A percentile compares a stretch with the other conserved stretches of the same genome.
phyloP scores from a whole-genome alignment of 1,140 invertebrate species.

The Eriosoma lanigerum region DNA sequence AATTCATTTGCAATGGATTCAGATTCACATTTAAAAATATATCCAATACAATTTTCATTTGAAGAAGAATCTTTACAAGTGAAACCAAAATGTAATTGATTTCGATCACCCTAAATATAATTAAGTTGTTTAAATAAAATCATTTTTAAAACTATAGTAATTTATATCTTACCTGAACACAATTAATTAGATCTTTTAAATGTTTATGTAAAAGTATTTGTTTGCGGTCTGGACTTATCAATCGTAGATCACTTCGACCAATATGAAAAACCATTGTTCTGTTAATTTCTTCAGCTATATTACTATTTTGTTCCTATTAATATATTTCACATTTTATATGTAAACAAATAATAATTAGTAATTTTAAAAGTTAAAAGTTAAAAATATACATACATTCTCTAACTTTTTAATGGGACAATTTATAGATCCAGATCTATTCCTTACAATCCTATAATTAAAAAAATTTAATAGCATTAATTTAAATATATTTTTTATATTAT shows the following conservation, averaged over 20 bases:
- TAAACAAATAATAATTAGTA: not conserved
- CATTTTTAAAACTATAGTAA: not conserved
- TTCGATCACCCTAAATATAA: conserved; percentile 67
- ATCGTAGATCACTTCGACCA: conserved; percentile 79
- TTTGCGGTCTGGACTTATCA: conserved; percentile 91
- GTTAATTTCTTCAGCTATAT: conserved; percentile 69
- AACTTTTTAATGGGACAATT: conserved; percentile 26
- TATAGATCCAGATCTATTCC: conserved; percentile 20
- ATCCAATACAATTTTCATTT: conserved; percentile 74
- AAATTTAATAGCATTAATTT: not conserved
- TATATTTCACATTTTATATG: not conserved
- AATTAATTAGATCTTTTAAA: conserved; percentile 84
- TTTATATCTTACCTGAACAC: conserved; percentile 68
- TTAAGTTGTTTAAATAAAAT: not conserved
- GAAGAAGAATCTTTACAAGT: conserved; percentile 73
- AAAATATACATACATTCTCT: conserved; percentile 14
- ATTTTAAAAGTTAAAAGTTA: conserved; percentile 3
- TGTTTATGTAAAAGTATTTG: conserved; percentile 82
- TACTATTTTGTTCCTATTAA: conserved; percentile 44
- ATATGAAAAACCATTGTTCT: conserved; percentile 89
- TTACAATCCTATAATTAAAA: conserved; percentile 10
- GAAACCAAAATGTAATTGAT: conserved; percentile 88
- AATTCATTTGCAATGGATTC: conserved; percentile 77
- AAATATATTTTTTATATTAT: not conserved
- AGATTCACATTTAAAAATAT: conserved; percentile 88